Evolutionary conservation across 2,113 vertebrate species (phyloP).

Genomic region (Corapipo altera): DNA sequence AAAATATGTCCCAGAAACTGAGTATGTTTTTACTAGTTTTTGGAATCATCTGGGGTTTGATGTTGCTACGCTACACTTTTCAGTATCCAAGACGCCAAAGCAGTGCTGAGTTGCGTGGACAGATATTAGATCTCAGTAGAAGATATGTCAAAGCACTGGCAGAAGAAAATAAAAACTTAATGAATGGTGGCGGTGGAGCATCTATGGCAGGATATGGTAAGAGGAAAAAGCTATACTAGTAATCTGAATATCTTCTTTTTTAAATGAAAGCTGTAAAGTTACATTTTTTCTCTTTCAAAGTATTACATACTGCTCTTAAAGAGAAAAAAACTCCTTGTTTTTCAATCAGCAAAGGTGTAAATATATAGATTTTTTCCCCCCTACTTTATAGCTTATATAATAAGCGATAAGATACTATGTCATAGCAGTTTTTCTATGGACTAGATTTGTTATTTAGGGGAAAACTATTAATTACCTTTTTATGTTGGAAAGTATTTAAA

Average conservation of each 20-base stretch:
- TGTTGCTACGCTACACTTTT: slow-evolving; percentile 92
- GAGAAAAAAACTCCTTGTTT: neutral
- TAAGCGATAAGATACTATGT: neutral
- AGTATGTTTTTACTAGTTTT: slow-evolving; percentile 90
- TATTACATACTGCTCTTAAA: neutral
- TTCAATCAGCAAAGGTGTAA: neutral
- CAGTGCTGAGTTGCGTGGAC: slow-evolving; percentile 89
- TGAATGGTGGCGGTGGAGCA: slow-evolving; percentile 81
- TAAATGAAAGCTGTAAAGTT: neutral
- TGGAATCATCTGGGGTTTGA: slow-evolving; percentile 92
- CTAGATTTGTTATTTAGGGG: neutral
- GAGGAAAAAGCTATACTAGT: neutral
- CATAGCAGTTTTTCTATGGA: neutral
- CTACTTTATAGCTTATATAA: neutral
- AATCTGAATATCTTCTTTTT: neutral
- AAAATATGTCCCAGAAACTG: slow-evolving; percentile 95
- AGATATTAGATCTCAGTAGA: slow-evolving; percentile 93
- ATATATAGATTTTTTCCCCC: neutral
- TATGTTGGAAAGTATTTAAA: neutral
- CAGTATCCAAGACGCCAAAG: slow-evolving; percentile 92
- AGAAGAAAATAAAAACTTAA: slow-evolving; percentile 89
- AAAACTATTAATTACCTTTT: neutral
- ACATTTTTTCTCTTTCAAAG: neutral
- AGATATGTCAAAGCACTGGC: slow-evolving; percentile 94
- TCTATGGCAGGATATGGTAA: slow-evolving; percentile 96